These are phyloP conservation scores for Pardosa pseudoannulata DNA, from an alignment of 2,888 invertebrate species.

Conservation along the genomic window DNA sequence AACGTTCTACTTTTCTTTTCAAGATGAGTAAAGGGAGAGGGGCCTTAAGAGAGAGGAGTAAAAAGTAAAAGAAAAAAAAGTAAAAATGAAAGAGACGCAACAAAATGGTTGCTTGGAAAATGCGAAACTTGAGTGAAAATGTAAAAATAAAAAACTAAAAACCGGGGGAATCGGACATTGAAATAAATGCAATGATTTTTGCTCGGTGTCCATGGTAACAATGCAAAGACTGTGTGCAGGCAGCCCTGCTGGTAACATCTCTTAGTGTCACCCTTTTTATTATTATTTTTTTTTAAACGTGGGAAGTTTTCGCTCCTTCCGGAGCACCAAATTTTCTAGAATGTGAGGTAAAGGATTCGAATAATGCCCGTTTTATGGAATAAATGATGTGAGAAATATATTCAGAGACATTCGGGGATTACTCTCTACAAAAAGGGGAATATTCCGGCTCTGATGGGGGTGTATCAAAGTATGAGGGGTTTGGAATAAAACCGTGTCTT, in stretches of 20 bases:
- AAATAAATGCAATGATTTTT: constrained; percentile 68
- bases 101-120: constrained; percentile 65
- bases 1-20: constrained; percentile 59
- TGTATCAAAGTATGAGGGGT: no score
- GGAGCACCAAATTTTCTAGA: not conserved
- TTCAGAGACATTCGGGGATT: not conserved
- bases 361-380: constrained; percentile 3
- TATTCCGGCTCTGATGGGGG: not conserved
- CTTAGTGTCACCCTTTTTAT: constrained; percentile 50
- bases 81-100: constrained; percentile 19
- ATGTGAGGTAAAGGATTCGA: not conserved
- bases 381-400: constrained; percentile 13
- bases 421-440: not conserved
- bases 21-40: constrained; percentile 21
- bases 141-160: constrained; percentile 28
- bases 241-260: constrained; percentile 25
- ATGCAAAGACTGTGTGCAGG: constrained; percentile 33
- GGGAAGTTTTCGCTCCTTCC: constrained; percentile 41
- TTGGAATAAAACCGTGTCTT: no score
- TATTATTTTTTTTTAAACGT: no score
- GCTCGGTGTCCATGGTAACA: constrained; percentile 65
- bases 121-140: constrained; percentile 63
- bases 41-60: constrained; percentile 3
- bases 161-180: constrained; percentile 48
- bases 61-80: constrained; percentile 8